Evolutionary conservation across 2,888 invertebrate species (phyloP).

Genomic region (Heteromyza rotundicornis): DNA sequence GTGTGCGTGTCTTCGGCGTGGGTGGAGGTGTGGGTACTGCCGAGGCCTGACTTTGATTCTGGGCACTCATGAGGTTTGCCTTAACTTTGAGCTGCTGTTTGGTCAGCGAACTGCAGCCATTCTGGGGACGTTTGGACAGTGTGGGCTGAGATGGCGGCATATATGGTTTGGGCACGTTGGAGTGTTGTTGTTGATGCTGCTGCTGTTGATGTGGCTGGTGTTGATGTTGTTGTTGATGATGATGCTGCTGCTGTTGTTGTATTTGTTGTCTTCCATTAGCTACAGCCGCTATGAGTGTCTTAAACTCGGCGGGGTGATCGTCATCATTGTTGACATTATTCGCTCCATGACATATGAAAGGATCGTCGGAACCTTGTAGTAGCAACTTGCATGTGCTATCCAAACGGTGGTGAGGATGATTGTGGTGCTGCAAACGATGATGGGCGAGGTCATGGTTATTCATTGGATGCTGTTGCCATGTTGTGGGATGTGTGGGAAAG

Average conservation of each 20-base stretch:
- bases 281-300: constrained; percentile 36
- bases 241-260: constrained; percentile 25
- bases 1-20: constrained; percentile 19
- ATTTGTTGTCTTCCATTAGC: constrained; percentile 14
- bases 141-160: not conserved
- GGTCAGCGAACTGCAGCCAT: constrained; percentile 45
- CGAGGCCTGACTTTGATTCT: constrained; percentile 26
- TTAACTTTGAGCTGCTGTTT: constrained; percentile 55
- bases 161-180: not conserved
- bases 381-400: constrained; percentile 46
- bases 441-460: constrained; percentile 37
- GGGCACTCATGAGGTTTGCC: constrained; percentile 50
- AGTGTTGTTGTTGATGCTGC: constrained; percentile 26
- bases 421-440: constrained; percentile 14
- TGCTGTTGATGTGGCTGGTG: constrained; percentile 15
- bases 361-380: constrained; percentile 61
- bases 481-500: constrained; percentile 34
- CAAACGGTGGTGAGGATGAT: constrained; percentile 29
- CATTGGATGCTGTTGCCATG: constrained; percentile 38
- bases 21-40: constrained; percentile 11
- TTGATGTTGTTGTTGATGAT: constrained; percentile 21
- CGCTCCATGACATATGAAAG: constrained; percentile 61
- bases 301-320: constrained; percentile 54
- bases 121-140: constrained; percentile 22
- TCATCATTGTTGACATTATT: constrained; percentile 52